These are phyloP conservation scores for Andrena fulva DNA, from an alignment of 2,888 invertebrate species.

Conservation along the genomic window DNA sequence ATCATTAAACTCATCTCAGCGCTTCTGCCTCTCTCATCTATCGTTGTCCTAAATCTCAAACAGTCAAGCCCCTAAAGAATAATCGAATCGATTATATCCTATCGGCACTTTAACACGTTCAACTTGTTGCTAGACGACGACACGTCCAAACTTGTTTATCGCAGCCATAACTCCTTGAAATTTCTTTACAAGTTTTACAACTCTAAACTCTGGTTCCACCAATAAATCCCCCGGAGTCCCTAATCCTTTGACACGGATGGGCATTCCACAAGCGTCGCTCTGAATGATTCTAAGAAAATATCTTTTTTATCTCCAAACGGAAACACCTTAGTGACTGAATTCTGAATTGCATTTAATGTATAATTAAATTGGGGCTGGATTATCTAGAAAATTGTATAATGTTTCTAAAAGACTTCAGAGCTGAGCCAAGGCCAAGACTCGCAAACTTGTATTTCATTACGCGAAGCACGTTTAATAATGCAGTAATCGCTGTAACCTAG, in stretches of 20 bases:
- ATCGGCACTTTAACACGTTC: neutral
- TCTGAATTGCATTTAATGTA: too few species aligned
- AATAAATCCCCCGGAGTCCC: neutral
- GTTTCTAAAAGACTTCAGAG: too few species aligned
- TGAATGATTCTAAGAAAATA: too few species aligned
- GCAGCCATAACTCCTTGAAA: neutral
- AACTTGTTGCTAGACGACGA: neutral
- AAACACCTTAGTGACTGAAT: too few species aligned
- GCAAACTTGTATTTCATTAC: too few species aligned
- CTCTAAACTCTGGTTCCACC: neutral
- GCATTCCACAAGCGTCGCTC: neutral
- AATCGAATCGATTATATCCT: constrained; percentile 21
- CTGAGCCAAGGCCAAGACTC: too few species aligned
- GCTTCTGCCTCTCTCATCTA: constrained; percentile 28
- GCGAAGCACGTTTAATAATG: too few species aligned
- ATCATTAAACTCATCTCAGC: constrained; percentile 30
- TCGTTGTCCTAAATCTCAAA: constrained; percentile 38
- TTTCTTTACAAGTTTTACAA: too few species aligned
- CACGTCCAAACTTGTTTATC: neutral
- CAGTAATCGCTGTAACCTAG: too few species aligned
- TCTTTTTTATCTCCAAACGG: too few species aligned
- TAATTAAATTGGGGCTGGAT: too few species aligned
- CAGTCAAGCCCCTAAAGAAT: constrained; percentile 13
- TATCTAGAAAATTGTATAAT: too few species aligned
- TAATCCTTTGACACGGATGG: neutral